Conservation (phyloP, 2,113 vertebrate species). For the Tachuris rubrigastra region DNA sequence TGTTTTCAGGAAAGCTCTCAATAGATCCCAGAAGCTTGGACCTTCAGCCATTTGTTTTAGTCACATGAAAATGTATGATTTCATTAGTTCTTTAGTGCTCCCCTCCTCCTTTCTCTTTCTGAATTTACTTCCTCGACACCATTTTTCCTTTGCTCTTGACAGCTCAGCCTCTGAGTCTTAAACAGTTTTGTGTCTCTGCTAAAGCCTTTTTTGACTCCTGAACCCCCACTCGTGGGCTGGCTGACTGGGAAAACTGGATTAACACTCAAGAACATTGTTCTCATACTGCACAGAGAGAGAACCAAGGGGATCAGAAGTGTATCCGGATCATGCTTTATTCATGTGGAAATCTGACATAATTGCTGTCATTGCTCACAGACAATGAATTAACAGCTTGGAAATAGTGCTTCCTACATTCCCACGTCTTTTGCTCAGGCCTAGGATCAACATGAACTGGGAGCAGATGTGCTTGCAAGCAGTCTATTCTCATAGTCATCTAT, state of each 20-base stretch:
- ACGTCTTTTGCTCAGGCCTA: neutral
- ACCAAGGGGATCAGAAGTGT: neutral
- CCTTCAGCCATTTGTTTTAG: neutral
- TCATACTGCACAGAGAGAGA: neutral
- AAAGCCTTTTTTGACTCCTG: neutral
- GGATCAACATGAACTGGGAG: neutral
- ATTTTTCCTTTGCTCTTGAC: neutral
- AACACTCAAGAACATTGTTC: neutral
- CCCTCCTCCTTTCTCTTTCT: neutral
- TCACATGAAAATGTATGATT: neutral
- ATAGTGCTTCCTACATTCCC: neutral
- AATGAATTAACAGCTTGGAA: neutral
- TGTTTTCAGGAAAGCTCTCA: neutral
- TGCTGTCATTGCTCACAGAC: neutral
- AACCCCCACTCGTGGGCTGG: accelerated
- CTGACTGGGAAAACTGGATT: neutral
- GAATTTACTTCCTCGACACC: neutral
- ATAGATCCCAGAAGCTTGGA: neutral
- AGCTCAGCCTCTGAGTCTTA: neutral
- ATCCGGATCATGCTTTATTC: neutral
- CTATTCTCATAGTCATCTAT: neutral
- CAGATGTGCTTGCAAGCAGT: neutral
- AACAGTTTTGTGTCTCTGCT: neutral
- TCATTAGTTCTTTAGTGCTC: neutral
- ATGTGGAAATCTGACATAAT: neutral